phyloP scores from a whole-genome alignment of 2,113 vertebrate species.

The Alligator mississippiensis region DNA sequence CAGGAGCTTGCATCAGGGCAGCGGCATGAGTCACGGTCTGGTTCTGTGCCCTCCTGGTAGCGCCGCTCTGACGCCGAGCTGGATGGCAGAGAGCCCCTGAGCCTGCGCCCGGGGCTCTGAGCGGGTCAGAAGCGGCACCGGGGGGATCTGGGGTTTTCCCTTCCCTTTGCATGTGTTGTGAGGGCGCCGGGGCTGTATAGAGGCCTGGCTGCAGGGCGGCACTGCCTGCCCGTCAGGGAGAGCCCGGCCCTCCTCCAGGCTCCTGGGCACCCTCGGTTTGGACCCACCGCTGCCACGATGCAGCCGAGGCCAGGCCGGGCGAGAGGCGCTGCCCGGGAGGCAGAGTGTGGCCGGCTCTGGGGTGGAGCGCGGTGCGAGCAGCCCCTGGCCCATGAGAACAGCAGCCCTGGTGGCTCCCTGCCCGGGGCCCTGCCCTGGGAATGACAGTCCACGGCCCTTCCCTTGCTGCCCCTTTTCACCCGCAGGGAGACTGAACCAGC shows the following conservation, averaged over 20 bases:
- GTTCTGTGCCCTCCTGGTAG: conserved; percentile 54
- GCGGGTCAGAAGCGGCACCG: conserved; percentile 22
- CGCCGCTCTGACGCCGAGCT: conserved; percentile 47
- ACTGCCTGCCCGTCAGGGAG: too few relatives aligned
- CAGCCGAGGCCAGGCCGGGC: too few relatives aligned
- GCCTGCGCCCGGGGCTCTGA: conserved; percentile 41
- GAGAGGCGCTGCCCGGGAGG: too few relatives aligned
- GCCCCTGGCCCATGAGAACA: not conserved
- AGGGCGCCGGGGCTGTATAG: too few relatives aligned
- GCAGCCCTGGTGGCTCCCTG: not conserved
- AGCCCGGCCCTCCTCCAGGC: too few relatives aligned
- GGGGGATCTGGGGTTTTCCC: not conserved
- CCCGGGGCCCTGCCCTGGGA: not conserved
- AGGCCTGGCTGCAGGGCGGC: too few relatives aligned
- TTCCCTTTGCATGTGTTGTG: not conserved
- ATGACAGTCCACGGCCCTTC: not conserved
- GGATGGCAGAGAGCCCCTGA: conserved; percentile 51
- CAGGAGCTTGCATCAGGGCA: not conserved
- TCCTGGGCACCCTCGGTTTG: too few relatives aligned
- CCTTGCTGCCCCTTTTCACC: not conserved
- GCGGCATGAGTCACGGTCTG: conserved; percentile 39
- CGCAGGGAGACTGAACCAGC: not conserved
- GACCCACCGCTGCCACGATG: too few relatives aligned
- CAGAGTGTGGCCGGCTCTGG: not conserved
- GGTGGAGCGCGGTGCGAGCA: conserved; percentile 9